These are phyloP conservation scores for Muschampia plurimacula DNA, from an alignment of 2,888 invertebrate genomes.

Conservation along the genomic window DNA sequence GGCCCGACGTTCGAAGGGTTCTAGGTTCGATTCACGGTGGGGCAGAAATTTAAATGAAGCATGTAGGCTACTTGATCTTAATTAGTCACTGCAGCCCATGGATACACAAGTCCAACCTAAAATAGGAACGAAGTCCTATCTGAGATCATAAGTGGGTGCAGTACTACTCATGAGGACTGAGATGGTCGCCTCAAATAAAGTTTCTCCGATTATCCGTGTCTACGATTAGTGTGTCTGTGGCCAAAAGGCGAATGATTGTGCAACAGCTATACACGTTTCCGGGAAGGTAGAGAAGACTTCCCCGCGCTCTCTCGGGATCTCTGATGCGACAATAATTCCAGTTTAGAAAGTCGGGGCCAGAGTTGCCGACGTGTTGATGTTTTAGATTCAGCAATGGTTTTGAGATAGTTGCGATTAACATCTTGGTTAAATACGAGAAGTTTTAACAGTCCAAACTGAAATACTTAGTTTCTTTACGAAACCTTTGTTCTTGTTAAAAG, in stretches of 20 bases:
- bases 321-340: constrained; percentile 4
- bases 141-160: too few relatives aligned
- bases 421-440: background rate
- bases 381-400: background rate
- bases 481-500: too few relatives aligned
- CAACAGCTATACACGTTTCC: constrained; percentile 1
- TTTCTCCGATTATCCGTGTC: background rate
- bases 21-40: too few relatives aligned
- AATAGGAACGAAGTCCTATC: too few relatives aligned
- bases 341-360: background rate
- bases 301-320: background rate
- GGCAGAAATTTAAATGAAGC: too few relatives aligned
- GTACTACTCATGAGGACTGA: too few relatives aligned
- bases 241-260: background rate
- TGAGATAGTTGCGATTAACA: background rate
- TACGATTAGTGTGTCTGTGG: background rate
- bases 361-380: background rate
- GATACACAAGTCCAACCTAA: too few relatives aligned
- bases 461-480: too few relatives aligned
- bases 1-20: too few relatives aligned
- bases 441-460: background rate
- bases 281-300: background rate
- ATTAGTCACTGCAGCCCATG: too few relatives aligned
- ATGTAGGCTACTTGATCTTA: too few relatives aligned
- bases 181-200: too few relatives aligned